Evolutionary conservation across 1,140 invertebrate genomes (phyloP).

Genomic region (Orchesella cincta): DNA sequence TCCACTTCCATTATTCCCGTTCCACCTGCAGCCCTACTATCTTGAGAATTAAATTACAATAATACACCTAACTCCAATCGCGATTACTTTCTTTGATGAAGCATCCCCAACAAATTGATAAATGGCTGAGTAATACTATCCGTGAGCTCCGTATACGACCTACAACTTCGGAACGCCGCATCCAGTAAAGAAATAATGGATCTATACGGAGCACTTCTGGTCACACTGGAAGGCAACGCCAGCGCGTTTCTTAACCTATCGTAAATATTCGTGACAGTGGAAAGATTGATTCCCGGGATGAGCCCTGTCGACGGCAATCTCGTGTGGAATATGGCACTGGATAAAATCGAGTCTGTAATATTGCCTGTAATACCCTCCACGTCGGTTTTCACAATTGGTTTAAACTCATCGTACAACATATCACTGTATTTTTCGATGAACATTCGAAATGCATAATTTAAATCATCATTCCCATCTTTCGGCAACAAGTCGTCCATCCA

Average conservation of each 20-base stretch:
- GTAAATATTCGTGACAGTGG: slow-evolving; percentile 24
- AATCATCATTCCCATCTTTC: slow-evolving; percentile 21
- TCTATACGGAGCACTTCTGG: not conserved
- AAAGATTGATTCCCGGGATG: slow-evolving; percentile 18
- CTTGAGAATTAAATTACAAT: too few relatives aligned
- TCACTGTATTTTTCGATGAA: slow-evolving; percentile 26
- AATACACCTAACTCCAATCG: too few relatives aligned
- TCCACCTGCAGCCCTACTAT: too few relatives aligned
- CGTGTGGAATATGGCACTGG: slow-evolving; percentile 19
- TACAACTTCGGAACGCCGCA: slow-evolving; percentile 14
- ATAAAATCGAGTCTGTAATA: slow-evolving; percentile 26
- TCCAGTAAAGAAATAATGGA: slow-evolving; percentile 26
- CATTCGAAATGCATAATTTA: slow-evolving; percentile 26
- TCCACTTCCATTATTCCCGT: too few relatives aligned
- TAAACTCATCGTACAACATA: slow-evolving; percentile 25
- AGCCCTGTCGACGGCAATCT: slow-evolving; percentile 3
- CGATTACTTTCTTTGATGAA: slow-evolving; percentile 9
- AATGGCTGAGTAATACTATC: slow-evolving; percentile 28
- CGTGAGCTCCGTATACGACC: slow-evolving; percentile 10
- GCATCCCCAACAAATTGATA: slow-evolving; percentile 32
- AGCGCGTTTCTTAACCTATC: slow-evolving; percentile 25
- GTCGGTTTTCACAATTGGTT: slow-evolving; percentile 20
- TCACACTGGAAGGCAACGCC: slow-evolving; percentile 13
- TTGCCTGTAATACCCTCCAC: slow-evolving; percentile 3
- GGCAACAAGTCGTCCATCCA: slow-evolving; percentile 24